Evolutionary conservation across 2,113 vertebrate species (phyloP).

Genomic region (Asarcornis scutulata): DNA sequence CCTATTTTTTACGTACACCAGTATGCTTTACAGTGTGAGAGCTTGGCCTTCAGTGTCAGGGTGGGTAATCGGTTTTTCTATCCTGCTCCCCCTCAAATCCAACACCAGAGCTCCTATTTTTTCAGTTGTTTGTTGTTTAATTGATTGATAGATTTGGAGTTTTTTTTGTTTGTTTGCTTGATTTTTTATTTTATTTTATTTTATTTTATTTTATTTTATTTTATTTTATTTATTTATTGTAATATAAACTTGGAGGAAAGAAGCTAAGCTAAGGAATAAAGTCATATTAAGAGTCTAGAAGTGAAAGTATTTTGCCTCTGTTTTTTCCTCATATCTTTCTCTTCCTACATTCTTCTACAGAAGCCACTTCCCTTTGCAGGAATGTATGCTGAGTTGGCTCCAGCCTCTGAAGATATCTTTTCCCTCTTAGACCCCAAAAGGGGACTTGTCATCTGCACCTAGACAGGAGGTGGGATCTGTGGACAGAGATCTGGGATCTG

Average conservation of each 20-base stretch:
- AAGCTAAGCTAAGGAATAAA: neutral
- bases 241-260: neutral
- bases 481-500: neutral
- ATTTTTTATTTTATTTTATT: neutral
- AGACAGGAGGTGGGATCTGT: neutral
- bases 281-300: neutral
- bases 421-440: neutral
- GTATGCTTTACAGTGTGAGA: neutral
- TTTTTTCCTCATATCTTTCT: neutral
- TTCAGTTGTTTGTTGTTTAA: neutral
- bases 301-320: neutral
- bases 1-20: neutral
- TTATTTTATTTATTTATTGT: neutral
- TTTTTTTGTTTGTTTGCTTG: too few relatives aligned
- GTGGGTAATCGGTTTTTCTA: neutral
- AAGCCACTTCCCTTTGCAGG: neutral
- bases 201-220: neutral
- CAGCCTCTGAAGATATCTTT: neutral
- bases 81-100: neutral
- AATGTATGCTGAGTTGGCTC: neutral
- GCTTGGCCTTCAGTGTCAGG: neutral
- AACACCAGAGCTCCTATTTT: neutral
- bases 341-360: neutral
- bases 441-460: neutral
- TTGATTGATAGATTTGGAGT: too few relatives aligned